Evolutionary conservation across 2,113 vertebrate species (phyloP).

Genomic region (Centropus unirufus): DNA sequence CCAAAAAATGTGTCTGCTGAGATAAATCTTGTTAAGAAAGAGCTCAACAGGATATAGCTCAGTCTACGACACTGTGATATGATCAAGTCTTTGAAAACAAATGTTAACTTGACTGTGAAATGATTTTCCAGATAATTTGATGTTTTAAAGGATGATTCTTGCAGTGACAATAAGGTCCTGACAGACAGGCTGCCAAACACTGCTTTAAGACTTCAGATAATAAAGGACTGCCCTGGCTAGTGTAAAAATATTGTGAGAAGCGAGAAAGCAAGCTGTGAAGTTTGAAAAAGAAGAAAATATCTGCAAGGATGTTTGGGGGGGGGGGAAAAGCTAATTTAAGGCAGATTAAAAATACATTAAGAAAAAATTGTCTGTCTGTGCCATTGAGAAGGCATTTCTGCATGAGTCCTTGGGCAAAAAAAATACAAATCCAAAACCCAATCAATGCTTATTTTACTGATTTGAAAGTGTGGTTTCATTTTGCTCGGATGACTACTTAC

Average conservation of each 20-base stretch:
- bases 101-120: neutral
- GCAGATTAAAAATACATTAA: neutral
- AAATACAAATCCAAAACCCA: neutral
- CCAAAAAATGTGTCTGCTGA: neutral
- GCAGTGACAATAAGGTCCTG: neutral
- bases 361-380: neutral
- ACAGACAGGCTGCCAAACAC: neutral
- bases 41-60: neutral
- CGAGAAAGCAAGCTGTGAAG: neutral
- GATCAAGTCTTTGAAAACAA: neutral
- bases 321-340: neutral
- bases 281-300: neutral
- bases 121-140: neutral
- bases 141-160: neutral
- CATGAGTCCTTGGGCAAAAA: neutral
- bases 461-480: neutral
- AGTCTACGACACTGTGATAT: rapidly evolving
- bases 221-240: rapidly evolving
- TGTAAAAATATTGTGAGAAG: neutral
- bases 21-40: neutral
- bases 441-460: neutral
- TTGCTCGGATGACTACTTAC: neutral
- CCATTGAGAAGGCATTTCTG: neutral
- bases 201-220: neutral
- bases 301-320: neutral